Evolutionary conservation across 2,888 invertebrate genomes (phyloP).

Genomic region (Alloscopus bannaensis): DNA sequence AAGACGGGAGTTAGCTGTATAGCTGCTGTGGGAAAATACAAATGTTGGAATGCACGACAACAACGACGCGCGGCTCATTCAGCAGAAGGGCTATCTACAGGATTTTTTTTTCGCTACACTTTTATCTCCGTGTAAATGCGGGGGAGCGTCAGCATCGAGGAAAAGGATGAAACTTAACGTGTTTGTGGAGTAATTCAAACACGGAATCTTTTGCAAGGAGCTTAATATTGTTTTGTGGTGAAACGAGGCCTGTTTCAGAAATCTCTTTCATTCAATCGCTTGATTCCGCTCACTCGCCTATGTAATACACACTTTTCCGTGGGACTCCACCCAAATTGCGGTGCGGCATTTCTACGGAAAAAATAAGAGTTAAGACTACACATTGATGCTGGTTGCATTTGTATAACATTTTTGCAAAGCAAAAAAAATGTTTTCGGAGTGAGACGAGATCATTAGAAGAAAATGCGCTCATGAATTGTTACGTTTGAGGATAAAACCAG

Average conservation of each 20-base stretch:
- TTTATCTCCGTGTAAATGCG: neutral
- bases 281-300: neutral
- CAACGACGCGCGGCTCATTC: no score
- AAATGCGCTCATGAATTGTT: no score
- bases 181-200: neutral
- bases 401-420: no score
- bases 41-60: no score
- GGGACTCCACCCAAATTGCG: constrained; percentile 41
- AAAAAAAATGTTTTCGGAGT: no score
- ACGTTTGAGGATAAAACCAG: no score
- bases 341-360: constrained; percentile 30
- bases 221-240: neutral
- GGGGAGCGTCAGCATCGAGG: neutral
- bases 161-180: neutral
- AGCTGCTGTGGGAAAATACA: neutral
- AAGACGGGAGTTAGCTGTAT: neutral
- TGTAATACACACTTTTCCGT: neutral
- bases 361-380: no score
- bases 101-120: neutral
- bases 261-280: neutral
- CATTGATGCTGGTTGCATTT: no score
- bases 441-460: no score
- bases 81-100: no score
- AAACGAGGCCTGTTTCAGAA: neutral
- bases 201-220: neutral